Base-by-base conservation (phyloP, 2,113 vertebrate species). In the Paraplagusia blochii region DNA sequence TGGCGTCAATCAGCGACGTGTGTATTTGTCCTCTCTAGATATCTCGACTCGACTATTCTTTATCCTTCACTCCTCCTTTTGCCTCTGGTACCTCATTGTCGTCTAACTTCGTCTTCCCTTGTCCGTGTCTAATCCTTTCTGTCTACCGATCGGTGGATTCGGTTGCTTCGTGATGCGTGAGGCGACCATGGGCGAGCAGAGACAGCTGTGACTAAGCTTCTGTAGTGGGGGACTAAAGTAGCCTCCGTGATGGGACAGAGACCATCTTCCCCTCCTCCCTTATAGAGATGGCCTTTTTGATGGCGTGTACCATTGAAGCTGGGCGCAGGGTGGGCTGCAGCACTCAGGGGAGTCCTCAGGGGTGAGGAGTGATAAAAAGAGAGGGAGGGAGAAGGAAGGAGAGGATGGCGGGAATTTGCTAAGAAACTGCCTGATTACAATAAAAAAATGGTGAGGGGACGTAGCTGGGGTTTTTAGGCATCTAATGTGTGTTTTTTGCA, bases 241-340 rank as follows among this genome's bases (percentile, higher is more conserved):
- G 87, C 86, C 83, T 90, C 89, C 83, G 87, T 74, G 80, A 84
- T 85, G 83, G 79, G 88, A 87, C 79, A 79, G 85, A 88, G 87
- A 87, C 82, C 90, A 84, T 90, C 88, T 89, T 88, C 80, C 77
- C 81, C 75, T 85, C 88, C 91, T 85, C 80, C 87, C 83, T 76
- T 76, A 5, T 43, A 76, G 87, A 86, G 88, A 89, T 66, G 82
- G 89, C 78, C 86, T 92, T 77, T 89, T 89, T 84, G 73, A 91
- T 85, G 93, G 94, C 92, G 91, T 85, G 90, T 93, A 93, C 94
- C 94, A 92, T 92, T 90, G 81, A 81, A 76, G 85, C 87, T 82
- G 56, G 64, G 88, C 87, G 90, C 74, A 86, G 69, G 92, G 90
- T 92, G 87, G 91, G 91, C 87, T 92, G 88, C 87, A 76, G 86